phyloP scores from a whole-genome alignment of 1,140 invertebrate genomes.

The Drosophila quadrilineata region DNA sequence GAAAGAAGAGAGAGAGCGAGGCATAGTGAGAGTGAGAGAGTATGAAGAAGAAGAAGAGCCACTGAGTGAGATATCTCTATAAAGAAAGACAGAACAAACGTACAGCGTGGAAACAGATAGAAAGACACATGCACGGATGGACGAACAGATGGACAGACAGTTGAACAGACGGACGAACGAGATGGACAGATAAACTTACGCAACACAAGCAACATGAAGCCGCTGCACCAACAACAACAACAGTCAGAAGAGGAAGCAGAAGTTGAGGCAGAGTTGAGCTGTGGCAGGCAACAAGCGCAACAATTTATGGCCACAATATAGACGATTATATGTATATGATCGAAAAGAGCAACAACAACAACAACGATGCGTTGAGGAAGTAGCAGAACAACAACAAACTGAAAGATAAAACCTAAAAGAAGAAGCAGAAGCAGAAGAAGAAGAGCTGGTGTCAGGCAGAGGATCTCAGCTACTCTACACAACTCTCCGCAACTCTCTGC shows the following conservation, averaged over 20 bases:
- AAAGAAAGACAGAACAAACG: conserved; percentile 22
- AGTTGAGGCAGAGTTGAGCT: conserved; percentile 4
- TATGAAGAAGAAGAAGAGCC: background rate
- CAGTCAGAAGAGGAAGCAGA: conserved; percentile 24
- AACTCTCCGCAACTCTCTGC: background rate
- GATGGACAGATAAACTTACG: conserved; percentile 70
- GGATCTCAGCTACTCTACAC: no score
- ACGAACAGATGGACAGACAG: conserved; percentile 1
- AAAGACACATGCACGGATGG: conserved; percentile 7
- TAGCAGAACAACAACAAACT: background rate
- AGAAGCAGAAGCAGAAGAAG: background rate
- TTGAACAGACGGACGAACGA: conserved; percentile 8
- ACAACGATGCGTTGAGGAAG: background rate
- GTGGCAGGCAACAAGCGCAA: conserved; percentile 19
- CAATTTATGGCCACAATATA: conserved; percentile 41
- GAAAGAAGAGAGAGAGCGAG: background rate
- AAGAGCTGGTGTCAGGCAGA: no score
- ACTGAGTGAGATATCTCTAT: conserved; percentile 8
- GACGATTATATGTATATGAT: conserved; percentile 33
- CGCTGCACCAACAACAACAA: conserved; percentile 39
- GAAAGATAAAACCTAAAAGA: background rate
- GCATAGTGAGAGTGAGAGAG: background rate
- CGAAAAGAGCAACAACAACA: background rate
- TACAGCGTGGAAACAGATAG: conserved; percentile 6
- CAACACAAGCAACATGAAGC: conserved; percentile 44